Conservation (phyloP, 2,113 vertebrate genomes). For the Rhinichthys klamathensis region DNA sequence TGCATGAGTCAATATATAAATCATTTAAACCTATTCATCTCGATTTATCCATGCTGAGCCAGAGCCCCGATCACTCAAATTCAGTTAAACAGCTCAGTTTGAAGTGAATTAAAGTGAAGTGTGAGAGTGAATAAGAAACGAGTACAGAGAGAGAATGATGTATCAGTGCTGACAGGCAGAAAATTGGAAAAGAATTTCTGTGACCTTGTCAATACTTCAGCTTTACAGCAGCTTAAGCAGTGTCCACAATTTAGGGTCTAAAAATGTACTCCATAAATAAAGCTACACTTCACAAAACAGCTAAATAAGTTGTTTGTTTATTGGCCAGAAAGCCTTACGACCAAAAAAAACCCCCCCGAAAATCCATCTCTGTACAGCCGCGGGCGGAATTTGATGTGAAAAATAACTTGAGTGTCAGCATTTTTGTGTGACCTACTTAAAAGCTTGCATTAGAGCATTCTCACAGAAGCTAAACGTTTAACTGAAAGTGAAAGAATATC, state of each 20-base stretch:
- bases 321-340: neutral
- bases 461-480: neutral
- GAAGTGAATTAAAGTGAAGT: slow-evolving; percentile 39
- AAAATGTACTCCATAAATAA: slow-evolving; percentile 36
- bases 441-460: neutral
- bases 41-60: neutral
- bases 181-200: slow-evolving; percentile 12
- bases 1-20: slow-evolving; percentile 1
- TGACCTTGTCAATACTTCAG: slow-evolving; percentile 20
- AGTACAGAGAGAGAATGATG: slow-evolving; percentile 13
- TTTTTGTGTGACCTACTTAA: slow-evolving; percentile 6
- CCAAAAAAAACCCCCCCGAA: neutral
- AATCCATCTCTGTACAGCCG: neutral
- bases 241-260: neutral
- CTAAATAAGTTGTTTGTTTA: slow-evolving; percentile 19
- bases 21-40: neutral
- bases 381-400: neutral
- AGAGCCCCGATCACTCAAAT: slow-evolving; percentile 34
- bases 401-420: neutral
- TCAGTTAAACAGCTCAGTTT: slow-evolving; percentile 36
- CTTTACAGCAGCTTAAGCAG: slow-evolving; percentile 23
- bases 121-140: slow-evolving; percentile 1
- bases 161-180: slow-evolving; percentile 36
- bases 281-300: neutral
- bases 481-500: neutral